These are phyloP conservation scores for Tragelaphus oryx DNA, from an alignment of 2,797 vertebrate genomes.

Conservation along the genomic window DNA sequence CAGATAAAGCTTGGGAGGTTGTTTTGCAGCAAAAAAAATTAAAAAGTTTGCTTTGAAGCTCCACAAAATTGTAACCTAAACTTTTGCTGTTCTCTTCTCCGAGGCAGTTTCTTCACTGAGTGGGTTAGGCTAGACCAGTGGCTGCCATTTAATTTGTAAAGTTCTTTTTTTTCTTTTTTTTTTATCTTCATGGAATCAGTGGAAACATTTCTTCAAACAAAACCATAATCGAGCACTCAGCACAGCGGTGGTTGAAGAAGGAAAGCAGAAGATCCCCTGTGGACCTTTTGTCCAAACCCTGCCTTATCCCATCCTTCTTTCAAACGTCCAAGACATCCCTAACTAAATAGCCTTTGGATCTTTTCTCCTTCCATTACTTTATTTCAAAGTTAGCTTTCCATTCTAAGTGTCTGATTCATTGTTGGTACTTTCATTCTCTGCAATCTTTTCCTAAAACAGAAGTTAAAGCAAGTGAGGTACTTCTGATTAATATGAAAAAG, in stretches of 20 bases:
- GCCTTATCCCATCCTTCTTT: background rate
- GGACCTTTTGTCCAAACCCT: background rate
- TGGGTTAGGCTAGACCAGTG: background rate
- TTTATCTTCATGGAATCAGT: background rate
- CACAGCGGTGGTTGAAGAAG: background rate
- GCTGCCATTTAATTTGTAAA: background rate
- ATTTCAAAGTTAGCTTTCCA: background rate
- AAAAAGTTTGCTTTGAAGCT: conserved; percentile 2
- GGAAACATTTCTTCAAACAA: background rate
- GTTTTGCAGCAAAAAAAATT: conserved; percentile 15
- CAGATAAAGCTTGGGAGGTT: conserved; percentile 48
- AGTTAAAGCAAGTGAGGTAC: background rate
- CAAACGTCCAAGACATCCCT: background rate
- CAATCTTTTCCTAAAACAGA: background rate
- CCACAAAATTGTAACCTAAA: background rate
- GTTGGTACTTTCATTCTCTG: background rate
- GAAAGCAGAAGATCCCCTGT: background rate
- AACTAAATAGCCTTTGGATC: background rate
- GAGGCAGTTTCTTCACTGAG: background rate
- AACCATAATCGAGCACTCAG: background rate
- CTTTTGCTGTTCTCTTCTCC: background rate
- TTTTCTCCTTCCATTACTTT: conserved; percentile 5
- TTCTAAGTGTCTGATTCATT: background rate
- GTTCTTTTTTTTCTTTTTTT: background rate
- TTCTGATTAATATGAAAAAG: background rate